phyloP scores from a whole-genome alignment of 2,888 invertebrate species.

The Eupithecia inturbata region DNA sequence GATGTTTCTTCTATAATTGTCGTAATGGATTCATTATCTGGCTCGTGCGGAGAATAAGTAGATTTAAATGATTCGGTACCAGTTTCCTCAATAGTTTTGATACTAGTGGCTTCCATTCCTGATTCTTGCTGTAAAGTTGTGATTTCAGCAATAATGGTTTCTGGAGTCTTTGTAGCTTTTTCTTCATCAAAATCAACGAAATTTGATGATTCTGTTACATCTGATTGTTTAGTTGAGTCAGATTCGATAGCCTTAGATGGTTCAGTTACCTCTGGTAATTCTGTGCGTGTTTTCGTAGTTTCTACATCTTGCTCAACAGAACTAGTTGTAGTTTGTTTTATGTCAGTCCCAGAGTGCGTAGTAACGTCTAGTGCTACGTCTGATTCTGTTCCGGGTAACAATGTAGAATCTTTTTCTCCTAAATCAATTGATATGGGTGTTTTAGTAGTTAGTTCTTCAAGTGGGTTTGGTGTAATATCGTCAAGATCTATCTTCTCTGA shows the following conservation, averaged over 20 bases:
- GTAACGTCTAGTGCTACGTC: constrained; percentile 16
- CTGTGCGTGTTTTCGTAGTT: constrained; percentile 15
- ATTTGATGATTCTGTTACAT: constrained; percentile 20
- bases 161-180: constrained; percentile 18
- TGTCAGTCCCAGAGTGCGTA: constrained; percentile 10
- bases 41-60: constrained; percentile 16
- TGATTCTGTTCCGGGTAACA: not conserved
- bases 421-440: not conserved
- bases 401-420: not conserved
- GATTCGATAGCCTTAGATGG: constrained; percentile 17
- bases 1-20: not conserved
- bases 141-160: constrained; percentile 6
- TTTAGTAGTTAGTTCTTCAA: constrained; percentile 9
- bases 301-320: constrained; percentile 19
- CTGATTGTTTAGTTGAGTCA: constrained; percentile 9
- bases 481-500: constrained; percentile 13
- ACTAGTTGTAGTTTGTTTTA: constrained; percentile 19
- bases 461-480: constrained; percentile 11
- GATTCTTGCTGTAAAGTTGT: constrained; percentile 21
- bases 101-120: constrained; percentile 15
- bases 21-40: constrained; percentile 5
- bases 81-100: constrained; percentile 12
- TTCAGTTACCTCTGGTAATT: constrained; percentile 17
- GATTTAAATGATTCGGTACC: constrained; percentile 23
- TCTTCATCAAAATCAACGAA: constrained; percentile 11